phyloP scores from a whole-genome alignment of 2,113 vertebrate genomes.

The Todiramphus chloris region DNA sequence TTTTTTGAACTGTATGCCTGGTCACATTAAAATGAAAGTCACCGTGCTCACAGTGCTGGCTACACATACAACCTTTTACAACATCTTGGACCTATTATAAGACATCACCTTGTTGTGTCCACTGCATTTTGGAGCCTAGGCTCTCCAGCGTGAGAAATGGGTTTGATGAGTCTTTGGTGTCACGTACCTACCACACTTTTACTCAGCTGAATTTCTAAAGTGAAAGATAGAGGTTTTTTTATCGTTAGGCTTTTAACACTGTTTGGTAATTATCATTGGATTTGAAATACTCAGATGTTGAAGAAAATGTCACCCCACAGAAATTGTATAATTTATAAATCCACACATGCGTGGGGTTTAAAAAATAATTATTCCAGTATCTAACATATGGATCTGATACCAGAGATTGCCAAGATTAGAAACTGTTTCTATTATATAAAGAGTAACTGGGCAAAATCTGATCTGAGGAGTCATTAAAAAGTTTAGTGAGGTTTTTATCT shows the following conservation, averaged over 20 bases:
- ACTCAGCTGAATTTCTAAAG: neutral
- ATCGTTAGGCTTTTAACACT: neutral
- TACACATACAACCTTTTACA: neutral
- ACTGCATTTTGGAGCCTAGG: neutral
- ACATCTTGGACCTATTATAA: neutral
- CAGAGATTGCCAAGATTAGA: neutral
- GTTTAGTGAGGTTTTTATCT: slow-evolving; percentile 40
- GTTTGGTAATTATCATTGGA: neutral
- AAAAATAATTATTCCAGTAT: slow-evolving; percentile 10
- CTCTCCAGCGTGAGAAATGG: neutral
- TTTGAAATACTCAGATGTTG: neutral
- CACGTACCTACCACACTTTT: neutral
- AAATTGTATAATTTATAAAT: neutral
- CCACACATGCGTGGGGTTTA: neutral
- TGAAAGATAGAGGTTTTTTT: neutral
- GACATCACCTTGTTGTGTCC: neutral
- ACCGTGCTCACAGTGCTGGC: neutral
- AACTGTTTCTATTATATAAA: slow-evolving; percentile 6
- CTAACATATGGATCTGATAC: neutral
- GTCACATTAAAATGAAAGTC: neutral
- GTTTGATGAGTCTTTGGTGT: neutral
- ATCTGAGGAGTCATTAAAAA: slow-evolving; percentile 28
- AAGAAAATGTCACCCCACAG: neutral
- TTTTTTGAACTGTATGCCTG: neutral
- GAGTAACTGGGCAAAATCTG: slow-evolving; percentile 5